A percentile compares a stretch with the other conserved stretches of the same genome.
Evolutionary conservation across 2,113 vertebrate species (phyloP).

Genomic region (Daphoenositta chrysoptera): DNA sequence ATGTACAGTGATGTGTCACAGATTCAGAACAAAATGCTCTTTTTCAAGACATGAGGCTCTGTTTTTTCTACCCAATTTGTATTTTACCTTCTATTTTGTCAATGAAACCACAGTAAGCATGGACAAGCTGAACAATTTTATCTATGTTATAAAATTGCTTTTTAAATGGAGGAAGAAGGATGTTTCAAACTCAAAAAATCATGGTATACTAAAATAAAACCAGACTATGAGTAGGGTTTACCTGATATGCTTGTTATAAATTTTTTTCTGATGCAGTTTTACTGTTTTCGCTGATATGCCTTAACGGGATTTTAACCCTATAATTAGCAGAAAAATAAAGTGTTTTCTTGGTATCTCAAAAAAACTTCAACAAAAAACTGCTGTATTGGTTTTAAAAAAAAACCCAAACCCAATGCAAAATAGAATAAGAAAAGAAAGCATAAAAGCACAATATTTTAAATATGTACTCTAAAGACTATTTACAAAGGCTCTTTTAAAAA

Average conservation of each 20-base stretch:
- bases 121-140: neutral
- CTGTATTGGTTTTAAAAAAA: neutral
- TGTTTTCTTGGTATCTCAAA: neutral
- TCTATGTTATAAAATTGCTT: neutral
- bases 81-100: neutral
- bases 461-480: neutral
- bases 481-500: neutral
- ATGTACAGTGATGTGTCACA: neutral
- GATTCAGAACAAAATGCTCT: neutral
- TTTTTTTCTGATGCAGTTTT: neutral
- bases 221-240: neutral
- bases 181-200: neutral
- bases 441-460: neutral
- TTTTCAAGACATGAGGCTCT: neutral
- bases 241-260: neutral
- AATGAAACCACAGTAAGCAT: neutral
- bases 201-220: neutral
- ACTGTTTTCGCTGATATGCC: neutral
- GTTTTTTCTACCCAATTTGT: fast-evolving
- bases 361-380: neutral
- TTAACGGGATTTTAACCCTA: neutral
- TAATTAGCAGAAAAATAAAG: neutral
- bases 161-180: neutral
- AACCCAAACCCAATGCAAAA: neutral
- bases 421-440: neutral